Base-by-base conservation (phyloP, 2,113 vertebrate species). In the Neoarius graeffei region DNA sequence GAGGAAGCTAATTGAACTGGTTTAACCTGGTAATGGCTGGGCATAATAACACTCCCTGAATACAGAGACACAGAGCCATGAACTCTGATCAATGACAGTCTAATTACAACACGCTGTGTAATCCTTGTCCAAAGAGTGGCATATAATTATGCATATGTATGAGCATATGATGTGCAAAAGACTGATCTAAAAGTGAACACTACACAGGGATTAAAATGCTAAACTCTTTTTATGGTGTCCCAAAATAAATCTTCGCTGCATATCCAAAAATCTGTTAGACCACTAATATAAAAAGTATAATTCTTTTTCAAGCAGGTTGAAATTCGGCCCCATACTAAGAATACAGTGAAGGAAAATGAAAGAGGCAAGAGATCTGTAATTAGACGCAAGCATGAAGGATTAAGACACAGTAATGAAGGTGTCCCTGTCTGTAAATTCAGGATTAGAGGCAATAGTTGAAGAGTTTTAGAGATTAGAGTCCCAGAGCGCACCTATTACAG, bases 331-430 rank as follows among this genome's bases (percentile, higher is more conserved):
- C 77, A 91, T 91, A 89, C 87, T 93, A 86, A 92, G 89, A 60
- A 74, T 88, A 89, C 27, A 57, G 84, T 83, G 81, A 88, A 77
- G 83, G 87, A 87, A 84, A 92, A 91, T 90, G 83, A 79, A 5
- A 92, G 81, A 81, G 85, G 79, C 62, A 90, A 42, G 84, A 89
- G 85, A 91, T 89, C 89, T 88, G 81, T 94, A 94, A 95, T 94
- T 94, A 94, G 89, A 92, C 88, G 88, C 86, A 92, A 90, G 90
- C 56, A 79, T 90, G 92, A 81, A 87, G 90, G 88, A 86, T 92
- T 71, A 62, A 90, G 85, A 90, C 90, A 90, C 79, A 84, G 80
- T 52, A 87, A 60, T 74, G 84, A 88, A 87, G 83, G 69, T 89
- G 84, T 80, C 85, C 85, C 86, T 91, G 87, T 84, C 86, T 89